A percentile compares a stretch with the other conserved stretches of the same genome.
Conservation (phyloP, 2,797 vertebrate genomes). For the Strix occidentalis region DNA sequence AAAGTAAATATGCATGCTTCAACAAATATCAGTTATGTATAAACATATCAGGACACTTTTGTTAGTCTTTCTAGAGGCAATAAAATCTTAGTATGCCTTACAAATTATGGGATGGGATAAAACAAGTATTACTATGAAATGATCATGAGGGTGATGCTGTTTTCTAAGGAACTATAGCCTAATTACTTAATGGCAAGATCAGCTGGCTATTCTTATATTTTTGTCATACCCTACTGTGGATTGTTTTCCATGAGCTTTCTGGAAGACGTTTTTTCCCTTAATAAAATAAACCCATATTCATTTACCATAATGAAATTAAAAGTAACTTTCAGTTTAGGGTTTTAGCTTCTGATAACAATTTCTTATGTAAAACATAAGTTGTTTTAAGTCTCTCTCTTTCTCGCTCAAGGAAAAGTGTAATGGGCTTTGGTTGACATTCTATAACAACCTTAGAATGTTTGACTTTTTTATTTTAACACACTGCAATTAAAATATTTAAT, state of each 20-base stretch:
- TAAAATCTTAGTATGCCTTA: not conserved
- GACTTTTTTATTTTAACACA: not conserved
- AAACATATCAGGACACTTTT: not conserved
- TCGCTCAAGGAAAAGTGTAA: not conserved
- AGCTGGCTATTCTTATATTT: not conserved
- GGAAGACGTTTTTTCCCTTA: not conserved
- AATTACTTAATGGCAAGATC: not conserved
- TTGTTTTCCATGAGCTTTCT: not conserved
- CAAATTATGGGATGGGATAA: not conserved
- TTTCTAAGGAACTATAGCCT: not conserved
- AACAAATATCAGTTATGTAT: not conserved
- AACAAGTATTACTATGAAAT: not conserved
- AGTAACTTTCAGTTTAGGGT: not conserved
- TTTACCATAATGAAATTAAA: constrained; percentile 6
- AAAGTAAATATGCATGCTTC: not conserved
- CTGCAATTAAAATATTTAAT: constrained; percentile 46
- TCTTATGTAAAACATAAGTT: not conserved
- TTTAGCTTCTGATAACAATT: not conserved
- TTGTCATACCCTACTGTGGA: not conserved
- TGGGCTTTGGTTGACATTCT: not conserved
- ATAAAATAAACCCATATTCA: not conserved
- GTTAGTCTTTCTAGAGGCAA: not conserved
- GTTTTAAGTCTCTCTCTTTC: not conserved
- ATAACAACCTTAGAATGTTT: not conserved
- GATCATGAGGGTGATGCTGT: not conserved